phyloP scores from a whole-genome alignment of 2,113 vertebrate genomes.

The Myotis davidii region DNA sequence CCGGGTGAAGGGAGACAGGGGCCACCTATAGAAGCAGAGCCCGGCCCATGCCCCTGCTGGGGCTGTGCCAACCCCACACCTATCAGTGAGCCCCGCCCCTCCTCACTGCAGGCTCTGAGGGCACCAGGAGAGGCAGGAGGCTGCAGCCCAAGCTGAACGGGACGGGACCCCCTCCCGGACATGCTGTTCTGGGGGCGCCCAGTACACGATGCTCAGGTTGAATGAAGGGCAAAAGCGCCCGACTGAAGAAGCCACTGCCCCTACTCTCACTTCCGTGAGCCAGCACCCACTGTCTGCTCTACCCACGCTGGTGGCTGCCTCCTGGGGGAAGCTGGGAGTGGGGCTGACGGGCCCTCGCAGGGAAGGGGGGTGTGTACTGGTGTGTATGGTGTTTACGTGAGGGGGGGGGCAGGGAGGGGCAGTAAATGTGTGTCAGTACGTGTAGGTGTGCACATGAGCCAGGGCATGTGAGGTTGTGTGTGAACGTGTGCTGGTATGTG shows the following conservation, averaged over 20 bases:
- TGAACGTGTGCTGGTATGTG: neutral
- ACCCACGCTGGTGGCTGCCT: neutral
- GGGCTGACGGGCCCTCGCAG: neutral
- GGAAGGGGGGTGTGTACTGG: neutral
- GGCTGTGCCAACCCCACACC: neutral
- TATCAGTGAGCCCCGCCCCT: too few species aligned
- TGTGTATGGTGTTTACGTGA: neutral
- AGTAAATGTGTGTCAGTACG: neutral
- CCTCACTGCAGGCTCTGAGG: neutral
- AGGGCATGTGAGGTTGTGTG: neutral
- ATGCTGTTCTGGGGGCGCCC: fast-evolving
- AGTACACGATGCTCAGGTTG: fast-evolving
- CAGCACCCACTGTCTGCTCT: neutral
- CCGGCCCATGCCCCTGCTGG: neutral
- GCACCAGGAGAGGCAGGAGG: neutral
- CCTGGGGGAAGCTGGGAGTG: neutral
- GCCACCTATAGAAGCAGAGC: fast-evolving
- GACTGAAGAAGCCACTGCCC: neutral
- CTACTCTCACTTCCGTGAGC: neutral
- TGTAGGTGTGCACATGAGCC: neutral
- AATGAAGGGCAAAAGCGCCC: neutral
- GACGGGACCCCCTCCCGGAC: fast-evolving
- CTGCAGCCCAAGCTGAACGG: fast-evolving
- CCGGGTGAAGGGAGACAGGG: neutral
- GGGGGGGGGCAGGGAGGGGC: too few species aligned